Base-by-base conservation (phyloP, 2,113 vertebrate genomes). In the Macrotis lagotis region DNA sequence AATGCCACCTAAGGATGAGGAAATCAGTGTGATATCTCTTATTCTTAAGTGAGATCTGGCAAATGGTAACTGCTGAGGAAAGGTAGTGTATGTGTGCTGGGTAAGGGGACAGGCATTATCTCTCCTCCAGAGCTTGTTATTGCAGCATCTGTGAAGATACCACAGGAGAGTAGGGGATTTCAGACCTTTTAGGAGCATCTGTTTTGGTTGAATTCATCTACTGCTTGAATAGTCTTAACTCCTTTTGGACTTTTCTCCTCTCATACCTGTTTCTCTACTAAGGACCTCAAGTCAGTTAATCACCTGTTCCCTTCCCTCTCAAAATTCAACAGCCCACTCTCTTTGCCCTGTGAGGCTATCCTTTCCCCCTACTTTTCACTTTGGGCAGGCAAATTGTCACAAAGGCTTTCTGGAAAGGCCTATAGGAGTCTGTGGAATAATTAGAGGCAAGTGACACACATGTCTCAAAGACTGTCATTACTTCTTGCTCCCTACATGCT, bases 381-480 rank as follows among this genome's bases (percentile, higher is more conserved):
- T 83, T 83, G 66, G n/a, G 37, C 19, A 83, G 19, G 66, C 19
- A 83, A 83, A 83, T 19, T 83, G 19, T 83, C 66, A 22, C n/a
- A 44, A 44, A n/a, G n/a, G 66, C n/a, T 83, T 83, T n/a, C 19
- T 83, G 66, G n/a, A n/a, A 44, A 83, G n/a, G n/a, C 66, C 66
- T 83, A 19, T 83, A n/a, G 66, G 66, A 83, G 19, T 44, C 37
- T n/a, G 66, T 83, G n/a, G n/a, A 83, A n/a, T 83, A 83, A 83
- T 83, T 83, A 83, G 44, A 83, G 66, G 19, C n/a, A 2, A 83
- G 66, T 83, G 66, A 83, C 66, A 83, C n/a, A 44, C 24, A 44
- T 92, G 26, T 95, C 66, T 28, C 53, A 66, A 50, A 92, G 55
- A 91, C 31, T 48, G 16, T 93, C 44, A 55, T 90, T 92, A 90